Percentiles rank a stretch among this genome's conserved stretches.
Conservation (phyloP, 2,797 vertebrate genomes). For the Somateria mollissima region DNA sequence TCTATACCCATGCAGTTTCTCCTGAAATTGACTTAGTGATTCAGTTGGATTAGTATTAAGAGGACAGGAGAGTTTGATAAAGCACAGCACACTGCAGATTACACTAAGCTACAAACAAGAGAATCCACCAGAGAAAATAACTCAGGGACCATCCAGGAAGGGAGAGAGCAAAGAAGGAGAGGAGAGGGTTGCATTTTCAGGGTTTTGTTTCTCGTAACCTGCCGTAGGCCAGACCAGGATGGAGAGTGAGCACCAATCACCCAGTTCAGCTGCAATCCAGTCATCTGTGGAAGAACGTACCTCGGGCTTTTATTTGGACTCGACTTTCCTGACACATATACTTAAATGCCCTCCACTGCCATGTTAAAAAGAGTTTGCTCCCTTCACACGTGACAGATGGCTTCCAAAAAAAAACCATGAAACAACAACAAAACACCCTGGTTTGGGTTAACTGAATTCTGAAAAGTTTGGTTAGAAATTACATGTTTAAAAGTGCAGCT, state of each 20-base stretch:
- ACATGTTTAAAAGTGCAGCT: not conserved
- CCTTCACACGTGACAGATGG: not conserved
- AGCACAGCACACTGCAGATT: not conserved
- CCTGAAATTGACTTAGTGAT: not conserved
- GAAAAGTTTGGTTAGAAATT: not conserved
- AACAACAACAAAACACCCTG: not conserved
- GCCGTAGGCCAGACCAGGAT: not conserved
- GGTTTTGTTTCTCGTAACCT: not conserved
- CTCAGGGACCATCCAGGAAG: not conserved
- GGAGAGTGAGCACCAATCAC: too few relatives aligned
- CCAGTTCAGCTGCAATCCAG: not conserved
- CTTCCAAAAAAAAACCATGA: not conserved
- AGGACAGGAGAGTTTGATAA: not conserved
- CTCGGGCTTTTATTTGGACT: not conserved
- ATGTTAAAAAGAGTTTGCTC: not conserved
- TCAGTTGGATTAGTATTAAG: not conserved
- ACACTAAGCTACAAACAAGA: not conserved
- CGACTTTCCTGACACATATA: fast-evolving
- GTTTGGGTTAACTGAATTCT: not conserved
- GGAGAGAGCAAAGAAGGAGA: not conserved
- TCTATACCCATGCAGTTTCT: not conserved
- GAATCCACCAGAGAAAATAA: not conserved
- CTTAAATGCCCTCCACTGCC: not conserved
- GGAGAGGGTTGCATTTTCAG: not conserved
- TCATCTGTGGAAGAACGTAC: not conserved